phyloP scores from a whole-genome alignment of 2,113 vertebrate genomes.

The Eleginops maclovinus region DNA sequence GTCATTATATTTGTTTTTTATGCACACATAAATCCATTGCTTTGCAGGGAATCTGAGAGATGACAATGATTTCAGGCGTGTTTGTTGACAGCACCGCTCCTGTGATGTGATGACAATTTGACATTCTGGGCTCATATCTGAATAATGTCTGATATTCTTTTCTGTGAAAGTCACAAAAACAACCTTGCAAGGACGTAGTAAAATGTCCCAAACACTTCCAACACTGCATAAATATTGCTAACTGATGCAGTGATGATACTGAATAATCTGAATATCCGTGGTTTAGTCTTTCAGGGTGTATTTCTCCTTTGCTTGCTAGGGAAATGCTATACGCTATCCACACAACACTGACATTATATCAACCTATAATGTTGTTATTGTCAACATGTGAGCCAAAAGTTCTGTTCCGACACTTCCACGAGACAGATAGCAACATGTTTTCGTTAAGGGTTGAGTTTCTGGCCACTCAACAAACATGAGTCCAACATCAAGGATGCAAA shows the following conservation, averaged over 20 bases:
- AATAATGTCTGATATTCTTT: not conserved
- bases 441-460: not conserved
- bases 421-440: not conserved
- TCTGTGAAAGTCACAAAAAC: not conserved
- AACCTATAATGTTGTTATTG: not conserved
- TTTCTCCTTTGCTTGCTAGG: not conserved
- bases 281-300: not conserved
- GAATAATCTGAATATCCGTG: not conserved
- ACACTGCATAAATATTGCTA: not conserved
- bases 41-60: not conserved
- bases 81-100: not conserved
- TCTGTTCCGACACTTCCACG: no score
- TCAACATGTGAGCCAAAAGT: no score
- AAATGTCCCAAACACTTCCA: no score
- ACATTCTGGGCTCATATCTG: not conserved
- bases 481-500: not conserved
- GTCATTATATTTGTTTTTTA: constrained; percentile 3
- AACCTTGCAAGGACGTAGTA: not conserved
- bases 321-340: no score
- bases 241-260: not conserved
- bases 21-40: not conserved
- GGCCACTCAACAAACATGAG: not conserved
- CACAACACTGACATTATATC: not conserved
- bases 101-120: not conserved
- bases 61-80: not conserved